A percentile compares a stretch with the other conserved stretches of the same genome.
Conservation (phyloP, 2,888 invertebrate species). For the Atherix ibis region DNA sequence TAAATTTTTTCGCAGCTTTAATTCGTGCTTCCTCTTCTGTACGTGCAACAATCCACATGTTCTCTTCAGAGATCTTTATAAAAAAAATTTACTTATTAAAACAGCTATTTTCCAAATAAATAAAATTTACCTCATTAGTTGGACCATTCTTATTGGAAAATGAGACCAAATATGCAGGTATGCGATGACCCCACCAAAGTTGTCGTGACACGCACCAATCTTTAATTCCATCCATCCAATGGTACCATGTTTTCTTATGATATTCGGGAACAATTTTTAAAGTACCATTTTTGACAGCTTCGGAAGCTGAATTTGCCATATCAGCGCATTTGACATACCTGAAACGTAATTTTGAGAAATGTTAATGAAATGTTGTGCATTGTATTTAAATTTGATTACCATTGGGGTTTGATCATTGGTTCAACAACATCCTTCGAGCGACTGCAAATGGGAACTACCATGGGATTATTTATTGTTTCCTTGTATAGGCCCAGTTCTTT, state of each 20-base stretch:
- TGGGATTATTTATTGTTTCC: constrained; percentile 75
- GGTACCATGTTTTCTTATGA: constrained; percentile 85
- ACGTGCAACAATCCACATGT: constrained; percentile 65
- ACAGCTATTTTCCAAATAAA: not conserved
- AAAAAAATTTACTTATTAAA: not conserved
- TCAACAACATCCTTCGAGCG: constrained; percentile 96
- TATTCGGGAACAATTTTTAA: constrained; percentile 80
- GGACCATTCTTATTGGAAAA: constrained; percentile 38
- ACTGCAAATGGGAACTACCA: constrained; percentile 92
- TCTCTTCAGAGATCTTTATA: constrained; percentile 34
- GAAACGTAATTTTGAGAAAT: constrained; percentile 1
- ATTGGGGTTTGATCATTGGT: constrained; percentile 89
- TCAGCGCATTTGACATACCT: constrained; percentile 75
- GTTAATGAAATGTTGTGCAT: not conserved
- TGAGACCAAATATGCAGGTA: constrained; percentile 79
- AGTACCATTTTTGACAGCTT: constrained; percentile 62
- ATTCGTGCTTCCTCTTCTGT: constrained; percentile 54
- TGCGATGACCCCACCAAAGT: constrained; percentile 99
- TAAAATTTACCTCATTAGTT: constrained; percentile 16
- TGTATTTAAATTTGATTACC: constrained; percentile 40
- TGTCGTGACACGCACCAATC: constrained; percentile 99
- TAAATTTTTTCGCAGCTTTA: constrained; percentile 63
- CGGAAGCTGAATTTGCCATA: constrained; percentile 76
- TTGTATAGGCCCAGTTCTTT: constrained; percentile 55
- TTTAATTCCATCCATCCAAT: constrained; percentile 90